phyloP scores from a whole-genome alignment of 2,888 invertebrate genomes.

The Cephus spinipes region DNA sequence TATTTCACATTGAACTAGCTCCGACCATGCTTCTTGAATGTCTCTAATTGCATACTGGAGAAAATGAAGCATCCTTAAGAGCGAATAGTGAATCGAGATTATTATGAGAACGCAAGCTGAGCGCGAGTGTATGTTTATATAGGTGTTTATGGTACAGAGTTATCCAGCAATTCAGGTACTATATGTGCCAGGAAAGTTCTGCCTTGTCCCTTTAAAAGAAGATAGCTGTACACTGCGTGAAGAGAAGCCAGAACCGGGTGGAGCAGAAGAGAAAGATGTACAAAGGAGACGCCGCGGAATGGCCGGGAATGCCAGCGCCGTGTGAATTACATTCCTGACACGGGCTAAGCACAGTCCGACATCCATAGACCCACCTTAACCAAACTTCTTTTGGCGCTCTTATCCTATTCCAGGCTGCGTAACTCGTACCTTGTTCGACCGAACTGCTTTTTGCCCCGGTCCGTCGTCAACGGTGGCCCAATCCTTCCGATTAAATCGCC shows the following conservation, averaged over 20 bases:
- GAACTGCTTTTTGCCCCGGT: conserved; percentile 22
- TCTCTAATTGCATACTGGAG: background rate
- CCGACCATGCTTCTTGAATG: background rate
- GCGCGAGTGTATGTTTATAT: background rate
- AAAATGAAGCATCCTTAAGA: background rate
- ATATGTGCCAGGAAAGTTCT: background rate
- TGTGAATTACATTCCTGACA: conserved; percentile 65
- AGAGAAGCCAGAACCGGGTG: conserved; percentile 33
- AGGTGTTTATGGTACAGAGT: background rate
- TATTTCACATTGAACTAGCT: background rate
- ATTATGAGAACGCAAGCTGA: background rate
- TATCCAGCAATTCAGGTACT: background rate
- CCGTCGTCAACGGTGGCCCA: conserved; percentile 21
- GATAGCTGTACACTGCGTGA: background rate
- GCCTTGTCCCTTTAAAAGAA: background rate
- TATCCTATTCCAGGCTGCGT: background rate
- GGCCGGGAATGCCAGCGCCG: conserved; percentile 58
- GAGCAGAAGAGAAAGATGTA: conserved; percentile 28
- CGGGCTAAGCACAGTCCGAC: conserved; percentile 57
- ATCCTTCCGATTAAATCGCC: conserved; percentile 11
- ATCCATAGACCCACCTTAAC: conserved; percentile 48
- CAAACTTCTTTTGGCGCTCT: conserved; percentile 37
- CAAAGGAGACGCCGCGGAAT: conserved; percentile 52
- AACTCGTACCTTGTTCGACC: conserved; percentile 12
- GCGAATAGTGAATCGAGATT: background rate